Evolutionary conservation across 2,113 vertebrate genomes (phyloP).

Genomic region (Lepisosteus oculatus): DNA sequence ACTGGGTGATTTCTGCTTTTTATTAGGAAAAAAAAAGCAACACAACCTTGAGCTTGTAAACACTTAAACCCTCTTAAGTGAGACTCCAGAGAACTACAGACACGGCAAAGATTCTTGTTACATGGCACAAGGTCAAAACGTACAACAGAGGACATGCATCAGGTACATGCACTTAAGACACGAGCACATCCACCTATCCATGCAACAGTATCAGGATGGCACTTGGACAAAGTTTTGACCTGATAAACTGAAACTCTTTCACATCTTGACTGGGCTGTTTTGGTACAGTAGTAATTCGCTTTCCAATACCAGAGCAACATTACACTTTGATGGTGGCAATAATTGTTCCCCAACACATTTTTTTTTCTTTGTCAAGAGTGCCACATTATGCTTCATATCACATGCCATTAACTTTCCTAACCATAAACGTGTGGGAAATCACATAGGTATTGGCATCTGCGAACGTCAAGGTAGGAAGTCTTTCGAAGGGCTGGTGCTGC

Average conservation of each 20-base stretch:
- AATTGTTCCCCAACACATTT: too few relatives aligned
- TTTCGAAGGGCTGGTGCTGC: not conserved
- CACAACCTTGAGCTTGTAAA: too few relatives aligned
- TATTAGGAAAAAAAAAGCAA: too few relatives aligned
- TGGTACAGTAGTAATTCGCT: too few relatives aligned
- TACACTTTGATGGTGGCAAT: too few relatives aligned
- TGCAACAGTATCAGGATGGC: not conserved
- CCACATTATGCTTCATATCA: too few relatives aligned
- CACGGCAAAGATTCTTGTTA: not conserved
- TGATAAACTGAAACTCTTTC: too few relatives aligned
- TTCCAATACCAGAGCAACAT: too few relatives aligned
- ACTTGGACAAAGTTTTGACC: not conserved
- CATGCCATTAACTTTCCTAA: too few relatives aligned
- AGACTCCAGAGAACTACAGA: not conserved
- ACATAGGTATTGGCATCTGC: slow-evolving; percentile 1
- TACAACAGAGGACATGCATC: not conserved
- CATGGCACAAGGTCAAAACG: not conserved
- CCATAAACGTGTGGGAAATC: slow-evolving; percentile 1
- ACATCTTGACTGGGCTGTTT: too few relatives aligned
- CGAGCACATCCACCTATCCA: not conserved
- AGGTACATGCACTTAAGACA: slow-evolving; percentile 1
- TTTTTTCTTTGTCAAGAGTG: too few relatives aligned
- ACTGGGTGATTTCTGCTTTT: too few relatives aligned
- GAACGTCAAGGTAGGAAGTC: not conserved
- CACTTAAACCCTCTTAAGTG: not conserved